Conservation (phyloP, 2,888 invertebrate species). For the Drosophila limbata region DNA sequence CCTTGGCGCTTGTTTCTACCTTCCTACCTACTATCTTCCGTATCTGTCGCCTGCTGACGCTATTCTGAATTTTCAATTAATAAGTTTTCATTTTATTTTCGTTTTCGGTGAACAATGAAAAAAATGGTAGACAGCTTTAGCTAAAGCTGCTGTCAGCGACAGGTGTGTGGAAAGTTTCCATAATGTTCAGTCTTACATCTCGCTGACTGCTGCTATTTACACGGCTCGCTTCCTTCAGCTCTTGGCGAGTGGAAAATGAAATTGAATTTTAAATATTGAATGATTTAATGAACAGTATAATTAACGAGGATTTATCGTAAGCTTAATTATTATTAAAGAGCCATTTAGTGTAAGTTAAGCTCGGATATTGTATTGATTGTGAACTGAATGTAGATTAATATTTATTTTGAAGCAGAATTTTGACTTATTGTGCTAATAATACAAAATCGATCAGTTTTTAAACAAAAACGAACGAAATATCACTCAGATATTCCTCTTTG, state of each 20-base stretch:
- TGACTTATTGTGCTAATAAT: no score
- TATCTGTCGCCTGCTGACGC: slow-evolving; percentile 33
- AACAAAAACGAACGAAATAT: no score
- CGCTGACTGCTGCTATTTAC: slow-evolving; percentile 27
- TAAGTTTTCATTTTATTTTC: slow-evolving; percentile 62
- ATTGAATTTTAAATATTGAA: background rate
- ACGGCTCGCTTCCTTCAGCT: slow-evolving; percentile 14
- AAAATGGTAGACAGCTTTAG: slow-evolving; percentile 35
- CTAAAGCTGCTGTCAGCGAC: slow-evolving; percentile 66
- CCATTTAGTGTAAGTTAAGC: no score
- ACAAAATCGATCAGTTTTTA: no score
- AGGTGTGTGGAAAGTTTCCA: slow-evolving; percentile 54
- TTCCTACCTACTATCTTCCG: slow-evolving; percentile 13
- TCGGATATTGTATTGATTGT: no score
- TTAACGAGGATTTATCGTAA: background rate
- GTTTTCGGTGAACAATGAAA: slow-evolving; percentile 12
- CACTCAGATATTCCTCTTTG: no score
- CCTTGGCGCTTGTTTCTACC: slow-evolving; percentile 12
- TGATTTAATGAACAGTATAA: background rate
- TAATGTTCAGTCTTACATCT: slow-evolving; percentile 23
- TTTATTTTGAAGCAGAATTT: no score
- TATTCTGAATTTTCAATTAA: slow-evolving; percentile 67
- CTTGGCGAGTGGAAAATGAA: slow-evolving; percentile 2
- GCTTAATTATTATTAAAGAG: background rate
- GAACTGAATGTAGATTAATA: no score